Conservation (phyloP, 2,797 vertebrate species). For the Carduelis carduelis region DNA sequence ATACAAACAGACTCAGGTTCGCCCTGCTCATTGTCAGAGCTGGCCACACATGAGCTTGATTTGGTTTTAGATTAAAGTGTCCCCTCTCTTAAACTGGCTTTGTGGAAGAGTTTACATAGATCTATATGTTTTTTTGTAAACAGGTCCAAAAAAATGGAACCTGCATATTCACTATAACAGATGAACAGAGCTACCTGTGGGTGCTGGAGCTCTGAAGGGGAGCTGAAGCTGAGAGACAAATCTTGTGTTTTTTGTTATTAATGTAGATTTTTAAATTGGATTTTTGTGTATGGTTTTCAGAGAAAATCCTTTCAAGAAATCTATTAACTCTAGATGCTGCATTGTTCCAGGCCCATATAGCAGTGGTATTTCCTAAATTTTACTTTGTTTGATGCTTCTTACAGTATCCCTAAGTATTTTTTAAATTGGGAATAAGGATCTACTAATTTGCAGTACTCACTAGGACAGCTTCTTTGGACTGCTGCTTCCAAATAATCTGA, state of each 20-base stretch:
- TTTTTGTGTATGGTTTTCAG: background rate
- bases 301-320: background rate
- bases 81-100: background rate
- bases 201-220: background rate
- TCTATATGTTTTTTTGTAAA: background rate
- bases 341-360: background rate
- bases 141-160: background rate
- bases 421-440: slow-evolving; percentile 17
- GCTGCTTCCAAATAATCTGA: background rate
- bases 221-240: background rate
- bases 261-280: background rate
- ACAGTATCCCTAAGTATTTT: slow-evolving; percentile 3
- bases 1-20: background rate
- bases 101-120: background rate
- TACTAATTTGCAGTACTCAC: slow-evolving; percentile 39
- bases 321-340: background rate
- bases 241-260: background rate
- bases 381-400: slow-evolving; percentile 27
- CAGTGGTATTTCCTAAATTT: slow-evolving; percentile 12
- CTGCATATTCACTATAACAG: rapidly evolving
- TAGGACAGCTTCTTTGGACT: slow-evolving; percentile 18
- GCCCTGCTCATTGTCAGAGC: background rate
- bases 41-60: background rate
- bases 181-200: background rate
- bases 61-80: background rate